Evolutionary conservation across 2,888 invertebrate genomes (phyloP).

Genomic region (Nephrotoma appendiculata): DNA sequence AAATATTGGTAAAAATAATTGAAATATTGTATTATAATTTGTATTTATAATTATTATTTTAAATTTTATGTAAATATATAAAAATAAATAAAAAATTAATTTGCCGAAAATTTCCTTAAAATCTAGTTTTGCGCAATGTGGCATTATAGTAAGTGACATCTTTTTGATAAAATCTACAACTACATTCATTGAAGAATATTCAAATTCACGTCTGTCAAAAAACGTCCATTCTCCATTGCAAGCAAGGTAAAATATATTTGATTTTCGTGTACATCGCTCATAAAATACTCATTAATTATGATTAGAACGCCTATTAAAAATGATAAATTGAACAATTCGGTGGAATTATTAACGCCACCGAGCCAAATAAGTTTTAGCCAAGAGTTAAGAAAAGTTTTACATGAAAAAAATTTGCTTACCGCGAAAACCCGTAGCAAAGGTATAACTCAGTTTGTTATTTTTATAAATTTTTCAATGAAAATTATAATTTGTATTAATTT

Average conservation of each 20-base stretch:
- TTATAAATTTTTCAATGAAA: background rate
- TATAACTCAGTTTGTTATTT: constrained; percentile 16
- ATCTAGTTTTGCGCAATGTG: background rate
- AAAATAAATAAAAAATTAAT: background rate
- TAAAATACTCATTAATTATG: background rate
- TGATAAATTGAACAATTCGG: background rate
- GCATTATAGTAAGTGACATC: background rate
- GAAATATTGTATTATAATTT: background rate
- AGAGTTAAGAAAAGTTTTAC: constrained; percentile 43
- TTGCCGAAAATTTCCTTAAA: background rate
- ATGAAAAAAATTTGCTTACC: constrained; percentile 45
- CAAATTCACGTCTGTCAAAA: background rate
- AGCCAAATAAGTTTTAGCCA: constrained; percentile 38
- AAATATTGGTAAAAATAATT: background rate
- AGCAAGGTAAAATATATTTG: background rate
- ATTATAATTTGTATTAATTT: constrained; percentile 9
- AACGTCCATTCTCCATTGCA: background rate
- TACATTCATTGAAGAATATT: background rate
- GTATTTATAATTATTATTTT: background rate
- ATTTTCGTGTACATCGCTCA: background rate
- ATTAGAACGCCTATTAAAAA: background rate
- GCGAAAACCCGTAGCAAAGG: constrained; percentile 43
- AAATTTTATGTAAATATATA: background rate
- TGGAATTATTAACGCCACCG: constrained; percentile 16
- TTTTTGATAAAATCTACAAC: background rate